Conservation (phyloP, 2,113 vertebrate genomes). For the Mus spicilegus region DNA sequence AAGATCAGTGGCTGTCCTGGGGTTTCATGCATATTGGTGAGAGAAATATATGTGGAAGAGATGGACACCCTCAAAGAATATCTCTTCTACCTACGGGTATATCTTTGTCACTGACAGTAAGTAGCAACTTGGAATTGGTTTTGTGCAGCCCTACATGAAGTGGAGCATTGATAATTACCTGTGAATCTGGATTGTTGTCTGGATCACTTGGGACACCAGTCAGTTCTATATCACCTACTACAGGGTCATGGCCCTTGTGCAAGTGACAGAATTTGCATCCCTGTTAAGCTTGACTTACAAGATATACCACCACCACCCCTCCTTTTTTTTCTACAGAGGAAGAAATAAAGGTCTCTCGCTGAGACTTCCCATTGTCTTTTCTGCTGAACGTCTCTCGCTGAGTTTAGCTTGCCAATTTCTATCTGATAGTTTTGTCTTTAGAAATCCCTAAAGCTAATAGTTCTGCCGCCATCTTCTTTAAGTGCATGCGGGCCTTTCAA, state of each 20-base stretch:
- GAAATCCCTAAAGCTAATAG: constrained; percentile 67
- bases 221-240: constrained; percentile 39
- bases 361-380: constrained; percentile 31
- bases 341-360: constrained; percentile 45
- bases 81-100: constrained; percentile 22
- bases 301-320: neutral
- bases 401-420: constrained; percentile 27
- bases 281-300: constrained; percentile 56
- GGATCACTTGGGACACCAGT: constrained; percentile 40
- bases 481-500: constrained; percentile 73
- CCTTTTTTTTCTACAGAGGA: constrained; percentile 50
- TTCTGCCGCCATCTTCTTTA: constrained; percentile 65
- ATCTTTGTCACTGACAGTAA: constrained; percentile 33
- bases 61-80: neutral
- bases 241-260: constrained; percentile 2
- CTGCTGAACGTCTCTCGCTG: constrained; percentile 59
- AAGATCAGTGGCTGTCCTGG: neutral
- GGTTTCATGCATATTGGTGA: constrained; percentile 40
- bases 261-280: constrained; percentile 63
- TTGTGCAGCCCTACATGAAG: constrained; percentile 45
- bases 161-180: constrained; percentile 63
- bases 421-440: constrained; percentile 49
- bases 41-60: constrained; percentile 37
- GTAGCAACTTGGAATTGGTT: constrained; percentile 44
- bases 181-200: constrained; percentile 57